Evolutionary conservation across 1,140 invertebrate species (phyloP).

Genomic region (Zaprionus ghesquierei): DNA sequence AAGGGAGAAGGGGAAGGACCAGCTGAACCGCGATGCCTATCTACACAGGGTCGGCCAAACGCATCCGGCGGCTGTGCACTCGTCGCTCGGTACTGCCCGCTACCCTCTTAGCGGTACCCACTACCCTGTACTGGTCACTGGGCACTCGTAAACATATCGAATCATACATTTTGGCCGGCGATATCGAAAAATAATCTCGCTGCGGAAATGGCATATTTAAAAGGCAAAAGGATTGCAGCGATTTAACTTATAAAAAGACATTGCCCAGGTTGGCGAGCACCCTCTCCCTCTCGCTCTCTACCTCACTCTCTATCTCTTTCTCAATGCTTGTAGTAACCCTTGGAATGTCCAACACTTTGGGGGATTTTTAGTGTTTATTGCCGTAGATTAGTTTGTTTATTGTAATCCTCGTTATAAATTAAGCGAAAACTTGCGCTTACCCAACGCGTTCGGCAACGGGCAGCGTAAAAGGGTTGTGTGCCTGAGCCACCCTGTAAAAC

Average conservation of each 20-base stretch:
- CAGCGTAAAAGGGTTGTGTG: constrained; percentile 53
- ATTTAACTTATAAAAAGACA: constrained; percentile 70
- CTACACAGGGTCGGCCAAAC: constrained; percentile 33
- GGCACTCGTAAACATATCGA: constrained; percentile 73
- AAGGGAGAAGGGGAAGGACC: not conserved
- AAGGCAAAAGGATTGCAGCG: constrained; percentile 72
- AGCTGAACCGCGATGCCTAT: constrained; percentile 60
- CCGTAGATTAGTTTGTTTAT: constrained; percentile 80
- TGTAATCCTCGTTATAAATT: constrained; percentile 81
- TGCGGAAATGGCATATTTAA: constrained; percentile 79
- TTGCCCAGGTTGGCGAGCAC: constrained; percentile 6
- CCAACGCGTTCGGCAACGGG: not conserved
- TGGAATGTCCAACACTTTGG: constrained; percentile 62
- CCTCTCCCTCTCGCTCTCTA: not conserved
- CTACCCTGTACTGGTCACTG: constrained; percentile 40
- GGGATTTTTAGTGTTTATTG: constrained; percentile 81
- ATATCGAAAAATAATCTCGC: constrained; percentile 80
- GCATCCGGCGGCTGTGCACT: constrained; percentile 26
- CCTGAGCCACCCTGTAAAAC: constrained; percentile 23
- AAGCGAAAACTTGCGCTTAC: constrained; percentile 69
- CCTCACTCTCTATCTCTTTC: not conserved
- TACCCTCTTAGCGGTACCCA: not conserved
- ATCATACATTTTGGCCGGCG: constrained; percentile 54
- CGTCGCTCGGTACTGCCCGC: constrained; percentile 6
- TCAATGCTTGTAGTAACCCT: not conserved